These are phyloP conservation scores for Cyaniris semiargus DNA, from an alignment of 2,888 invertebrate species.

Conservation along the genomic window DNA sequence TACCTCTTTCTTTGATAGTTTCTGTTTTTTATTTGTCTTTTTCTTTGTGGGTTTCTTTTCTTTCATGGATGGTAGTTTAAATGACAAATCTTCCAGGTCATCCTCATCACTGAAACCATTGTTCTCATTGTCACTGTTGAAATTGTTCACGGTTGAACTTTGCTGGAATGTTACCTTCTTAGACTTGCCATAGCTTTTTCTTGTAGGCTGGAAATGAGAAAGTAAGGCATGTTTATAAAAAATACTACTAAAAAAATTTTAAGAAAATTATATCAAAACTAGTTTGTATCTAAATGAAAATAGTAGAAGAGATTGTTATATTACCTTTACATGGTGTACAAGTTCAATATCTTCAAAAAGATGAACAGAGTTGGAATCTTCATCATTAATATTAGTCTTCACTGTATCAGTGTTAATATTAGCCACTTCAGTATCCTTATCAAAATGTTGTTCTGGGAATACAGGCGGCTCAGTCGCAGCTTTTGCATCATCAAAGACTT, in stretches of 20 bases:
- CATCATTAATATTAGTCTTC: constrained; percentile 46
- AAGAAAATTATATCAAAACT: too few relatives aligned
- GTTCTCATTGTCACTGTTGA: constrained; percentile 44
- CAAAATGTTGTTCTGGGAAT: constrained; percentile 47
- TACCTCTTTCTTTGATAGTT: constrained; percentile 70
- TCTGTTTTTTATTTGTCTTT: constrained; percentile 55
- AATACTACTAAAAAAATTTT: too few relatives aligned
- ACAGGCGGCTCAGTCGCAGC: constrained; percentile 58
- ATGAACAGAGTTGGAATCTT: constrained; percentile 64
- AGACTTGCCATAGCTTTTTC: constrained; percentile 69
- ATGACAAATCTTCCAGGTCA: constrained; percentile 61
- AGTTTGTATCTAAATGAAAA: too few relatives aligned
- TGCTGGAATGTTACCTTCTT: constrained; percentile 66
- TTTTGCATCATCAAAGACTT: constrained; percentile 57
- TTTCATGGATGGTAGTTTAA: constrained; percentile 56
- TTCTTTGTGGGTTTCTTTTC: constrained; percentile 55
- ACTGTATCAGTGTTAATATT: constrained; percentile 46
- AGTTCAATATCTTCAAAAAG: constrained; percentile 74
- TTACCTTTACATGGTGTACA: constrained; percentile 68
- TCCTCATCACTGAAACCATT: constrained; percentile 57
- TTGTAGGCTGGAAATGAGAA: constrained; percentile 54
- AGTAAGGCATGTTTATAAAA: neutral
- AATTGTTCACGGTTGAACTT: constrained; percentile 51
- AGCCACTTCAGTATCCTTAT: constrained; percentile 44
- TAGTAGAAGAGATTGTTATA: too few relatives aligned